Evolutionary conservation across 2,888 invertebrate genomes (phyloP).

Genomic region (Drosophila mulleri): DNA sequence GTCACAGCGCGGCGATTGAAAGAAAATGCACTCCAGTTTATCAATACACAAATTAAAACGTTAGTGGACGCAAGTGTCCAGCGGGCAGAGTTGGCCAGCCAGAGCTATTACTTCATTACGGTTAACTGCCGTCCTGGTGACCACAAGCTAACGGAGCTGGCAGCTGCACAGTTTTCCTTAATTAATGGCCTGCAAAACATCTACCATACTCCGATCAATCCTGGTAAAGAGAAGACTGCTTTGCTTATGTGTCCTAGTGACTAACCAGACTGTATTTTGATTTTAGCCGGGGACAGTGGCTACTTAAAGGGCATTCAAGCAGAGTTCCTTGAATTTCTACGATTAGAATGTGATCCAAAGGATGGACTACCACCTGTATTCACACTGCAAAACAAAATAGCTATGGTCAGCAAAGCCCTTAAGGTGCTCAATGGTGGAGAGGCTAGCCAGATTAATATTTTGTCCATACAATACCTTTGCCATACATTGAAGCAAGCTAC

Average conservation of each 20-base stretch:
- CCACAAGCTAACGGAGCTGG: constrained; percentile 36
- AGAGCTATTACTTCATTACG: constrained; percentile 40
- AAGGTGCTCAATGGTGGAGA: constrained; percentile 20
- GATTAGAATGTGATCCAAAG: neutral
- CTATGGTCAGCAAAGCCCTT: constrained; percentile 10
- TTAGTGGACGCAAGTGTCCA: constrained; percentile 20
- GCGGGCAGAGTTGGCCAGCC: neutral
- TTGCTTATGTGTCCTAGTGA: neutral
- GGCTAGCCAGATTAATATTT: constrained; percentile 15
- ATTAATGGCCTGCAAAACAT: constrained; percentile 20
- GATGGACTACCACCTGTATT: constrained; percentile 20
- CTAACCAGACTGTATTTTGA: neutral
- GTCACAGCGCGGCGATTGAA: neutral
- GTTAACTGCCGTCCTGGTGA: constrained; percentile 21
- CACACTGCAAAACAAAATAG: constrained; percentile 25
- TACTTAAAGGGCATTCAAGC: constrained; percentile 24
- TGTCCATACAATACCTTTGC: constrained; percentile 45
- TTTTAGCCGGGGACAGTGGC: constrained; percentile 25
- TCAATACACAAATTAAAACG: constrained; percentile 10
- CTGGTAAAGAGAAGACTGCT: constrained; percentile 24
- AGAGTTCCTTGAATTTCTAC: constrained; percentile 19
- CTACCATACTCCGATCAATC: constrained; percentile 38
- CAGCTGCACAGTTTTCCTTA: constrained; percentile 27
- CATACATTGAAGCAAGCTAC: constrained; percentile 29
- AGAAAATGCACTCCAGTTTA: neutral